phyloP scores from a whole-genome alignment of 2,888 invertebrate genomes.

The Caradrina kadenii region DNA sequence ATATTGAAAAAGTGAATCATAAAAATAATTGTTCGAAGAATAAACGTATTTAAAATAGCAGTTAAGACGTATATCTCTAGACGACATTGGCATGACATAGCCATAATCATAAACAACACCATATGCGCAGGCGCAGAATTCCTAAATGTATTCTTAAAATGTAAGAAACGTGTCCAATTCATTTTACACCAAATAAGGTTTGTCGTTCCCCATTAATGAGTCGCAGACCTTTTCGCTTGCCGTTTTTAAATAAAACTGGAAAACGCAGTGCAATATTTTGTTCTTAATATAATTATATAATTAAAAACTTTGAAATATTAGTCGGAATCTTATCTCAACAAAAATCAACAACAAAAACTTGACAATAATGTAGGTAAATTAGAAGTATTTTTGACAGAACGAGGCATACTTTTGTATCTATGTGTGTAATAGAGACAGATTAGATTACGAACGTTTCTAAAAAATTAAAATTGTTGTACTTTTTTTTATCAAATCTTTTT shows the following conservation, averaged over 20 bases:
- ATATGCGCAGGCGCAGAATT: neutral
- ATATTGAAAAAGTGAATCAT: no score
- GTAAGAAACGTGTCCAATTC: conserved; percentile 2
- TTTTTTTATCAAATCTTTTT: no score
- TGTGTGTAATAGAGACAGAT: no score
- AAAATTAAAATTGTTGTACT: no score
- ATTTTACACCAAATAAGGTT: conserved; percentile 18
- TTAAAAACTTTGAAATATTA: no score
- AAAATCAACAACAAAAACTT: no score
- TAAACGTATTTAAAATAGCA: neutral
- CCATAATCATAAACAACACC: conserved; percentile 29
- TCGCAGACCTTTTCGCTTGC: conserved; percentile 26
- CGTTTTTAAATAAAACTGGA: conserved; percentile 28
- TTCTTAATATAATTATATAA: neutral
- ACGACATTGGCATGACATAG: conserved; percentile 3
- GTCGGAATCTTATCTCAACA: no score
- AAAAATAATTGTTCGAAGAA: neutral
- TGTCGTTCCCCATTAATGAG: conserved; percentile 41
- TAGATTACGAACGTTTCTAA: no score
- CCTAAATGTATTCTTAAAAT: neutral
- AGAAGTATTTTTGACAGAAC: no score
- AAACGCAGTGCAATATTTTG: neutral
- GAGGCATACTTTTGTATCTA: no score
- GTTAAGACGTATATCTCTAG: neutral
- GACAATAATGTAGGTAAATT: no score